Conservation (phyloP, 2,797 vertebrate species). For the Mormyrops attenuatus region DNA sequence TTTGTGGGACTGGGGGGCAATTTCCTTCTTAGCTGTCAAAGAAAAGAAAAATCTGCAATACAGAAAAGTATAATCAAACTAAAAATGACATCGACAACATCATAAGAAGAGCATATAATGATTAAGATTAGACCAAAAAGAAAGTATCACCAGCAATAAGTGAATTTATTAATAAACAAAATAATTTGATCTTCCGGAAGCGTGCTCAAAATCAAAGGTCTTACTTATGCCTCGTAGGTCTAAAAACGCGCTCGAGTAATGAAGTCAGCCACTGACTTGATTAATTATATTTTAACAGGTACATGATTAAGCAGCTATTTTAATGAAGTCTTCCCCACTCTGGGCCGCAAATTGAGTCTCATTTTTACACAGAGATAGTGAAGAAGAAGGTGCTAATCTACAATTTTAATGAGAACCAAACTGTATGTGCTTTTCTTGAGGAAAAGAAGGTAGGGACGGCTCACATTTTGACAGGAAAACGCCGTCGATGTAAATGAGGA, state of each 20-base stretch:
- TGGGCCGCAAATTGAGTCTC: constrained; percentile 54
- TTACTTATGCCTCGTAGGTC: constrained; percentile 34
- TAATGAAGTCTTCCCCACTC: constrained; percentile 69
- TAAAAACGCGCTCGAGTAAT: constrained; percentile 65
- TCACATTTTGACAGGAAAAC: neutral
- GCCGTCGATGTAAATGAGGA: neutral
- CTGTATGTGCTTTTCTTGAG: constrained; percentile 57
- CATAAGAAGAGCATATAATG: neutral
- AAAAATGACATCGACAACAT: neutral
- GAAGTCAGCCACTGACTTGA: constrained; percentile 68
- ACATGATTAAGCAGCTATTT: constrained; percentile 73
- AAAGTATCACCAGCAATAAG: neutral
- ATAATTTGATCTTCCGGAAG: neutral
- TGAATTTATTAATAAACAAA: neutral
- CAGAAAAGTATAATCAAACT: neutral
- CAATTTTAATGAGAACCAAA: constrained; percentile 45
- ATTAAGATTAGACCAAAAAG: neutral
- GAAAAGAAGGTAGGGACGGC: constrained; percentile 39
- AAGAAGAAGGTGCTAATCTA: constrained; percentile 60
- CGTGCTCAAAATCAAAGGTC: neutral
- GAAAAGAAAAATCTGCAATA: neutral
- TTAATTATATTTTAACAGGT: constrained; percentile 83
- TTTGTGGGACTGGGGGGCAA: neutral
- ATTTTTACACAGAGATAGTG: constrained; percentile 60
- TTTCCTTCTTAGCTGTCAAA: neutral